Percentiles rank a stretch among this genome's conserved stretches.
These are phyloP conservation scores for Bombycilla garrulus DNA, from an alignment of 2,113 vertebrate species.

Conservation along the genomic window DNA sequence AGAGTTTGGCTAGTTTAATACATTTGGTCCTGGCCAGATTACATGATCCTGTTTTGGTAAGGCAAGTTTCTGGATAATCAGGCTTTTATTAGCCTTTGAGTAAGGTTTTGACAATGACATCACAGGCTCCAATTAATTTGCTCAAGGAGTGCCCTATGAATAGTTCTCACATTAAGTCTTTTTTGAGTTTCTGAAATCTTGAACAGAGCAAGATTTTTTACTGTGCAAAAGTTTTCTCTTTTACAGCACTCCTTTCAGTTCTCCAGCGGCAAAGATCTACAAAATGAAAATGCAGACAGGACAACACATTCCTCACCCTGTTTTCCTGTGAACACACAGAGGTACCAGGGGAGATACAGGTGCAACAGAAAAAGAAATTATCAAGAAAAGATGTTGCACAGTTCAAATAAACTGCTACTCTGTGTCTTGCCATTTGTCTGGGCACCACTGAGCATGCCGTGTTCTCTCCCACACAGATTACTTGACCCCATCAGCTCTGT, in stretches of 20 bases:
- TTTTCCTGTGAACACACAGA: not conserved
- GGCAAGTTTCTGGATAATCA: conserved; percentile 20
- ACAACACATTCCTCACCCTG: not conserved
- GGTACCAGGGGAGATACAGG: not conserved
- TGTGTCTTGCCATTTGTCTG: not conserved
- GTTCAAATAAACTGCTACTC: not conserved
- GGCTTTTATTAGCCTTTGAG: not conserved
- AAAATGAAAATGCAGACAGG: not conserved
- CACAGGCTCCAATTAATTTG: not conserved
- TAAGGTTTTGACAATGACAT: conserved; percentile 20
- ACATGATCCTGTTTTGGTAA: not conserved
- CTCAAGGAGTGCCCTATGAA: not conserved
- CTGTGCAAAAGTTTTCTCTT: not conserved
- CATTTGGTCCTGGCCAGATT: not conserved
- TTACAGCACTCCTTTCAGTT: not conserved
- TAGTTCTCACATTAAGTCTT: not conserved
- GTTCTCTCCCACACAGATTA: fast-evolving
- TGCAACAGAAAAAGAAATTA: not conserved
- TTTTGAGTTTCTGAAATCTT: not conserved
- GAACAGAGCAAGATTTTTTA: not conserved
- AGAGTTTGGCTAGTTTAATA: not conserved
- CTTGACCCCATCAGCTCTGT: not conserved
- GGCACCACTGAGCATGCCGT: fast-evolving
- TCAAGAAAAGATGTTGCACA: not conserved
- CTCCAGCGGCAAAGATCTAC: not conserved